phyloP scores from a whole-genome alignment of 2,113 vertebrate genomes.

The Macaca nemestrina region DNA sequence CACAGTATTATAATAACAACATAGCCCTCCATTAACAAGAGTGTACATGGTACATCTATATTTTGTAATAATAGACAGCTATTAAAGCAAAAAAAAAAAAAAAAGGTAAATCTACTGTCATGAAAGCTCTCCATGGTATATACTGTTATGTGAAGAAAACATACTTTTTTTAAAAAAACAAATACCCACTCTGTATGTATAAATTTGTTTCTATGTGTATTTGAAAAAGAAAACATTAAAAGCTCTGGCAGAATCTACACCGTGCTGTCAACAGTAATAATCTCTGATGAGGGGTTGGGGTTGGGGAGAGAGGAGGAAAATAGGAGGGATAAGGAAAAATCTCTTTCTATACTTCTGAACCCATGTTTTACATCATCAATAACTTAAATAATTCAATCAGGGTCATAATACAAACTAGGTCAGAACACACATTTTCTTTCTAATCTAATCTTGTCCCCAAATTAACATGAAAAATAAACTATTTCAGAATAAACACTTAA shows the following conservation, averaged over 20 bases:
- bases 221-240: background rate
- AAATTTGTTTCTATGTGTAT: background rate
- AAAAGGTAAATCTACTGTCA: background rate
- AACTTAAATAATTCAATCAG: background rate
- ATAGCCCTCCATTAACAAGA: background rate
- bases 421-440: background rate
- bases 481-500: constrained; percentile 33
- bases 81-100: background rate
- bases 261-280: background rate
- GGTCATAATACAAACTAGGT: background rate
- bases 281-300: background rate
- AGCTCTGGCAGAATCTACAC: background rate
- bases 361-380: background rate
- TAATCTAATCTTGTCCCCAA: background rate
- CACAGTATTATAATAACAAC: background rate
- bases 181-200: background rate
- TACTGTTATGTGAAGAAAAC: constrained; percentile 5
- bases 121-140: background rate
- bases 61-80: background rate
- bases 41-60: background rate
- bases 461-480: constrained; percentile 35
- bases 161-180: background rate
- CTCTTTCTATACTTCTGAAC: background rate
- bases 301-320: background rate
- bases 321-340: background rate